Base-by-base conservation (phyloP, 2,888 invertebrate species). In the Erynnis tages region DNA sequence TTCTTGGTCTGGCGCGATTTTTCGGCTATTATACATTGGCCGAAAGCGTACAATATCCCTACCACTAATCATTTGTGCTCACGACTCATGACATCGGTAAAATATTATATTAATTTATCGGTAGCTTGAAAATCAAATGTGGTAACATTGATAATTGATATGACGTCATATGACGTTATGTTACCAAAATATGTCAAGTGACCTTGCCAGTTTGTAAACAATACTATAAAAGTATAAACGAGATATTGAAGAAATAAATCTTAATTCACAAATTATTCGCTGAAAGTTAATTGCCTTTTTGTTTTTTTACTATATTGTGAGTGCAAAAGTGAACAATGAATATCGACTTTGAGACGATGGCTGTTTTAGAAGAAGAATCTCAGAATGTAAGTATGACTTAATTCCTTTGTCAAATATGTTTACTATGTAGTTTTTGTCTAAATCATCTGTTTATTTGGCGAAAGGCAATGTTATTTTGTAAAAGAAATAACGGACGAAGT, bases 121-220 rank as follows among this genome's bases (percentile, higher is more conserved):
- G n/a, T n/a, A n/a, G n/a, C n/a, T n/a, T n/a, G n/a, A n/a, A n/a
- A n/a, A n/a, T n/a, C n/a, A n/a, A n/a, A n/a, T n/a, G n/a, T n/a
- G 10, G 16, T 19, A 37, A 37, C 19, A 19, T 6, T n/a, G 16
- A 16, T 14, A 34, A 14, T 14, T 34, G n/a, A 35, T 11, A 37
- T 69, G 69, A 67, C 67, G 69, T 71, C 64, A 67, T 48, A 43
- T 76, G 74, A 81, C 82, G 77, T 60, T 50, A 54, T 57, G 75
- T 73, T 75, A 82, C 79, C 74, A 82, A 82, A 85, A 82, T 83
- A 83, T 83, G 83, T 82, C 84, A 89, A 84, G 89, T 93, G 93
- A 93, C 93, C 93, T 93, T 93, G 93, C 91, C 82, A 93, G 92
- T 93, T 93, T 93, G 93, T 93, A 93, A 93, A 93, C 93, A 93